Evolutionary conservation across 2,888 invertebrate species (phyloP).

Genomic region (Hecatera dysodea): DNA sequence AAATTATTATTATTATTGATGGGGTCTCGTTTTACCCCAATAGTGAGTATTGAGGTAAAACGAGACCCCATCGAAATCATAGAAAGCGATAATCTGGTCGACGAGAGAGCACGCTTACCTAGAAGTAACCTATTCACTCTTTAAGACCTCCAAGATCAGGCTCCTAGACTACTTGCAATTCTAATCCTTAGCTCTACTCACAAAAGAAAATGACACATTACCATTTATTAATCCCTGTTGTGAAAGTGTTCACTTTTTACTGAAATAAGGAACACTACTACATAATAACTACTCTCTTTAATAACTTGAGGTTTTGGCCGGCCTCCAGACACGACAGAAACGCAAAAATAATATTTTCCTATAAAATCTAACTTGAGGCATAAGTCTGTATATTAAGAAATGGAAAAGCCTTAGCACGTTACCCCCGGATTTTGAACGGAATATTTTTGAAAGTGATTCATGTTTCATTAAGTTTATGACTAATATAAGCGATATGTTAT

Average conservation of each 20-base stretch:
- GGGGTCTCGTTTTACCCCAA: too few relatives aligned
- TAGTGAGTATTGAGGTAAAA: too few relatives aligned
- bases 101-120: too few relatives aligned
- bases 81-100: too few relatives aligned
- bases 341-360: slow-evolving; percentile 30
- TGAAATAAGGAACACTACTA: neutral
- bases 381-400: slow-evolving; percentile 16
- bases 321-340: slow-evolving; percentile 1
- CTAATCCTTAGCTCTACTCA: too few relatives aligned
- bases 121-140: too few relatives aligned
- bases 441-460: slow-evolving; percentile 46
- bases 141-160: too few relatives aligned
- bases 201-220: neutral
- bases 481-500: slow-evolving; percentile 7
- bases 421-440: slow-evolving; percentile 25
- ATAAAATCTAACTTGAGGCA: slow-evolving; percentile 6
- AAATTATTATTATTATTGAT: too few relatives aligned
- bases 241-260: neutral
- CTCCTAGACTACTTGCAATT: too few relatives aligned
- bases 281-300: slow-evolving; percentile 4
- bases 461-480: slow-evolving; percentile 33
- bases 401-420: slow-evolving; percentile 7
- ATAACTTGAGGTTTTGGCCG: slow-evolving; percentile 30
- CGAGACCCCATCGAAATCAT: too few relatives aligned
- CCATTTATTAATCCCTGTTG: neutral